Evolutionary conservation across 2,797 vertebrate species (phyloP), one percentile per base, ranked within the genome.

Genomic region (Microctenopoma lineatum): DNA sequence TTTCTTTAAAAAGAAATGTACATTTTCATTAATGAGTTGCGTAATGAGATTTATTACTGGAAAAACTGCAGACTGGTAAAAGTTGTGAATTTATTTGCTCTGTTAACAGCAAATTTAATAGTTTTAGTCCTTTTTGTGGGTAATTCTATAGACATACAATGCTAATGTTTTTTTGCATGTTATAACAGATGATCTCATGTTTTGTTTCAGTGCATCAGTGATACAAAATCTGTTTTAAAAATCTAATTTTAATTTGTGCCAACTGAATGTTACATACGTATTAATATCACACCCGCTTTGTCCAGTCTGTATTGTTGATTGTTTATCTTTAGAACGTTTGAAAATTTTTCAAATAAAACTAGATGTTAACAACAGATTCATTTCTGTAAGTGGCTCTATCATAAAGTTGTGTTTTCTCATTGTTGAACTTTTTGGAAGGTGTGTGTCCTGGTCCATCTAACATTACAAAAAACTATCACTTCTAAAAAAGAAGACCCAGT

Each of bases 221-320:
- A 72, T 44, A 13, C 32, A 10, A 66, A 18, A 9, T 36, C 69
- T 80, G 75, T 80, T 84, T 71, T 76, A 77, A 85, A 64, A 77
- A 75, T 87, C 69, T 8, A 57, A 50, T 66, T 88, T 66, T 88
- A 70, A 81, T 88, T 84, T 89, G 88, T 91, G 91, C 91, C 90
- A 92, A 90, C 62, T 84, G 80, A 90, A 89, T 90, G 89, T 90
- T 77, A 82, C 18, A 29, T 59, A 69, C 44, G 52, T 60, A 81
- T 64, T 84, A 75, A 83, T 56, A 70, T 56, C 38, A 29, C 76
- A 63, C 41, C 51, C 1, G 21, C 18, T 36, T 25, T 81, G 76
- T 84, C 69, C 48, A 56, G 66, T 83, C 68, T 68, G 45, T 67
- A 52, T 65, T 87, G 59, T 72, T 59, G 47, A 73, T 59, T 51